These are phyloP conservation scores for Latheticus oryzae DNA, from an alignment of 2,888 invertebrate genomes.

Conservation along the genomic window DNA sequence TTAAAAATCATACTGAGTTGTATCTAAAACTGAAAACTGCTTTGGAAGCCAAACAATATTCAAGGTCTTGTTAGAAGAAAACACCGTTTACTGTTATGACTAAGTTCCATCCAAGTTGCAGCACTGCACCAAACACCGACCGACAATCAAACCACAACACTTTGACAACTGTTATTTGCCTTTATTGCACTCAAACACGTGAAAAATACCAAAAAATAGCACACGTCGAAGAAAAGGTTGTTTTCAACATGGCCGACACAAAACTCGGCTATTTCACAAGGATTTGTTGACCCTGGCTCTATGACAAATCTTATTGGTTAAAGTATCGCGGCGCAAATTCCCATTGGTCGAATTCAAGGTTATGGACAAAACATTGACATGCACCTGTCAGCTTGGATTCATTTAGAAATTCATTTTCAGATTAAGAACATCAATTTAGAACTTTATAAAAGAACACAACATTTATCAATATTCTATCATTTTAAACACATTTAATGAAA, in stretches of 20 bases:
- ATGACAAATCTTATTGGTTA: slow-evolving; percentile 62
- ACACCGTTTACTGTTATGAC: slow-evolving; percentile 57
- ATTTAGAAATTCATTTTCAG: slow-evolving; percentile 14
- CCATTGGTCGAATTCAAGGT: slow-evolving; percentile 67
- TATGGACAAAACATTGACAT: slow-evolving; percentile 66
- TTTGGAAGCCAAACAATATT: slow-evolving; percentile 63
- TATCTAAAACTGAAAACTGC: slow-evolving; percentile 60
- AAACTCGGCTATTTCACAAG: slow-evolving; percentile 67
- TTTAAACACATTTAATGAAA: too few species aligned
- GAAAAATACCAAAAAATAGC: slow-evolving; percentile 63
- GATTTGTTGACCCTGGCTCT: slow-evolving; percentile 68
- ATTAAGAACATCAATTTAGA: too few species aligned
- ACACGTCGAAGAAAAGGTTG: slow-evolving; percentile 65
- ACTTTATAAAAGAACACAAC: not conserved
- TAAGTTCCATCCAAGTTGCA: slow-evolving; percentile 49
- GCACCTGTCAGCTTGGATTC: slow-evolving; percentile 63
- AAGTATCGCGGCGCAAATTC: slow-evolving; percentile 55
- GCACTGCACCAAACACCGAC: slow-evolving; percentile 52
- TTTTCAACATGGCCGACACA: slow-evolving; percentile 68
- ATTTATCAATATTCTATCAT: too few species aligned
- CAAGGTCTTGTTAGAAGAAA: slow-evolving; percentile 64
- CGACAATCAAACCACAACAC: slow-evolving; percentile 50
- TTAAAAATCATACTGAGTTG: slow-evolving; percentile 60
- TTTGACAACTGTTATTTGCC: slow-evolving; percentile 45
- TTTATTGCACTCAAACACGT: slow-evolving; percentile 55